Percentiles rank a stretch among this genome's conserved stretches.
Conservation (phyloP, 2,797 vertebrate genomes). For the Podarcis siculus region DNA sequence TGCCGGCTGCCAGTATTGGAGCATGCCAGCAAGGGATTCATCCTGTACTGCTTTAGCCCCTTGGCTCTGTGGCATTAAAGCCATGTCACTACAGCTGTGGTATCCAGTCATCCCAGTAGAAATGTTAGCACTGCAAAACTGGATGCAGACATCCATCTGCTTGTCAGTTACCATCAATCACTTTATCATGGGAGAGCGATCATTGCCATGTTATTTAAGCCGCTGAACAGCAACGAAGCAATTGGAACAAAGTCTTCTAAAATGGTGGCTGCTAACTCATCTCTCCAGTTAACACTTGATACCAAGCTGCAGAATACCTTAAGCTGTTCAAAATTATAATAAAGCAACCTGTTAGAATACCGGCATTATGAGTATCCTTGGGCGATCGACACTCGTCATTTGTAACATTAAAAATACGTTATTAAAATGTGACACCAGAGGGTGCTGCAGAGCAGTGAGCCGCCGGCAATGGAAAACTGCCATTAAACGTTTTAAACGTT, state of each 20-base stretch:
- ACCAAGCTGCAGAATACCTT: not conserved
- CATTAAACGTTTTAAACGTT: no score
- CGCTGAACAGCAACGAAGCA: not conserved
- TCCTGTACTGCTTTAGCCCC: not conserved
- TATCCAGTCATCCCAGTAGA: slow-evolving; percentile 53
- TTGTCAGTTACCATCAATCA: not conserved
- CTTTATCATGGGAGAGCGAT: not conserved
- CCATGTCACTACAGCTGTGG: slow-evolving; percentile 10
- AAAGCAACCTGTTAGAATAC: not conserved
- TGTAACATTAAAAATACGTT: no score
- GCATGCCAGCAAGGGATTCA: not conserved
- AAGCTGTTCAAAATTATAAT: no score
- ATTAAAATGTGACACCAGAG: no score
- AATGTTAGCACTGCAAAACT: slow-evolving; percentile 45
- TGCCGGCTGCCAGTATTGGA: slow-evolving; percentile 35
- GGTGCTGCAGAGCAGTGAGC: no score
- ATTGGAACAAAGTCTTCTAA: slow-evolving; percentile 20
- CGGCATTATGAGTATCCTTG: not conserved
- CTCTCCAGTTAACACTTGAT: not conserved
- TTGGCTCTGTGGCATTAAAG: slow-evolving; percentile 50
- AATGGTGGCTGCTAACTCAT: not conserved
- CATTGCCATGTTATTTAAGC: accelerated
- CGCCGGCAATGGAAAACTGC: no score
- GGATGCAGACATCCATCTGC: slow-evolving; percentile 51
- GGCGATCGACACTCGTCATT: not conserved